phyloP scores from a whole-genome alignment of 2,888 invertebrate species.

The Salpingus planirostris region DNA sequence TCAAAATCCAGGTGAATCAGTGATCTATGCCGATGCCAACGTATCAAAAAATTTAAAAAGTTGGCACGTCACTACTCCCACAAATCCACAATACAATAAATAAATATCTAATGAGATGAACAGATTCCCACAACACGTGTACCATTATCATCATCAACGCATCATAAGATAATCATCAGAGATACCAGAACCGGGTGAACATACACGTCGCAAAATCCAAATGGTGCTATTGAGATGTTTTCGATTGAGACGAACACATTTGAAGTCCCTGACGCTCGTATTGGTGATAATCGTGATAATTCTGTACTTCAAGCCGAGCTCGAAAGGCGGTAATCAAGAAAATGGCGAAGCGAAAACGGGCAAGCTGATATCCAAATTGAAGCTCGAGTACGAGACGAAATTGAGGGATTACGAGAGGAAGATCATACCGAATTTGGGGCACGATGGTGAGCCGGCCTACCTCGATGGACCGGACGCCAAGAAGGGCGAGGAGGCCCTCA shows the following conservation, averaged over 20 bases:
- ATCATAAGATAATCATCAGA: too few relatives aligned
- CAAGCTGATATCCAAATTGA: conserved; percentile 5
- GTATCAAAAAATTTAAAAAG: too few relatives aligned
- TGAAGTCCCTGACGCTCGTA: conserved; percentile 14
- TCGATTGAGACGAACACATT: conserved; percentile 23
- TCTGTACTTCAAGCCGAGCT: not conserved
- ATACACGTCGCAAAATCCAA: too few relatives aligned
- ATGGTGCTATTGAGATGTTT: conserved; percentile 27
- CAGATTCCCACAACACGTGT: too few relatives aligned
- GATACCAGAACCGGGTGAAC: too few relatives aligned
- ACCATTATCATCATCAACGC: too few relatives aligned
- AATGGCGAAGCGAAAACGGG: not conserved
- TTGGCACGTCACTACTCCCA: too few relatives aligned
- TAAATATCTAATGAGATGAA: too few relatives aligned
- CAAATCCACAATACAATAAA: too few relatives aligned
- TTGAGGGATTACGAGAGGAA: conserved; percentile 46
- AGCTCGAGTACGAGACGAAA: conserved; percentile 19
- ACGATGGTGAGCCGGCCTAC: conserved; percentile 58
- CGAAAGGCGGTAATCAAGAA: not conserved
- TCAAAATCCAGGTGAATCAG: too few relatives aligned
- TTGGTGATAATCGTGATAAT: not conserved
- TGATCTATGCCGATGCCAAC: too few relatives aligned
- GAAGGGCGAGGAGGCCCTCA: conserved; percentile 61
- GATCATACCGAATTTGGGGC: conserved; percentile 62
- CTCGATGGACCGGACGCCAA: conserved; percentile 62